Base-by-base conservation (phyloP, 1,140 invertebrate species). In the Mylabris phalerata region DNA sequence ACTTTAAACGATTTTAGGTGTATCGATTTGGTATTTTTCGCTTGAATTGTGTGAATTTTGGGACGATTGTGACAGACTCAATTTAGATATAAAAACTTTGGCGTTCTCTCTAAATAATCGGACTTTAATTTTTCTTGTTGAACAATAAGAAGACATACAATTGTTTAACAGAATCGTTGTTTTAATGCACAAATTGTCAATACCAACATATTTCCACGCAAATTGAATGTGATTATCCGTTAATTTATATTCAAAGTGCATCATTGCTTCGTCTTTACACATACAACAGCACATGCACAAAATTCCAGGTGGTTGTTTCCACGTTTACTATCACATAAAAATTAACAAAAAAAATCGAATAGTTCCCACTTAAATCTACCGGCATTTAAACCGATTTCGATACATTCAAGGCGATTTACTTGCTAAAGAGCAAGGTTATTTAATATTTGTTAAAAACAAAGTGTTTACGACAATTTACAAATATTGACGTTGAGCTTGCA, bases 231-330 rank as follows among this genome's bases (percentile, higher is more conserved):
- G 59, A 66, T 55, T 55, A 32, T 19, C 19, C 55, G 63, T 55
- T 65, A 41, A 62, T 65, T 65, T 65, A 60, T 65, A 65, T 65
- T 62, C 60, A 51, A 5, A 51, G 43, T 45, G 50, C 58, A 55
- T 39, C 43, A 57, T 42, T 58, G 55, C 4, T 48, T 13, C 57
- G 40, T 19, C 48, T 41, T 41, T 48, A 27, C 42, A 39, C 42
- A 32, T 41, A 39, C 46, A 48, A 48, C 42, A 11, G 9, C 51
- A n/a, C 10, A 26, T n/a, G 25, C 19, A 47, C 25, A 26, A 48
- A 26, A 26, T 43, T 57, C 48, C 40, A 45, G 24, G 45, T 41
- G 32, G 19, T 13, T 26, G 27, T 9, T 3, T 27, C 10, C 10
- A 24, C 9, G 25, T 19, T 9, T 6, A 9, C 19, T 19, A 19